Evolutionary conservation across 2,888 invertebrate genomes (phyloP).

Genomic region (Idaea aversata): DNA sequence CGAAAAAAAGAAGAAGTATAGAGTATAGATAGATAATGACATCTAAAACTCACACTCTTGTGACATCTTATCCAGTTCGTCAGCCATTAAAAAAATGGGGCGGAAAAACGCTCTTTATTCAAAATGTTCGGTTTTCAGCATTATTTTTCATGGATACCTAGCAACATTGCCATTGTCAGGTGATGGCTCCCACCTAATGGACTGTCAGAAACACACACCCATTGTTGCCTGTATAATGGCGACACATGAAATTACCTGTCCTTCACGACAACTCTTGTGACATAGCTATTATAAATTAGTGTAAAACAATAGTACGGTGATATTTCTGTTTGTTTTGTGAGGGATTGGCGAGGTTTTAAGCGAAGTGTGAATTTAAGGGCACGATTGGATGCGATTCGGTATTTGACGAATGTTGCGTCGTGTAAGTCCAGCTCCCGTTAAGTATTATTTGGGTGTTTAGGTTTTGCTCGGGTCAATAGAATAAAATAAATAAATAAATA

Average conservation of each 20-base stretch:
- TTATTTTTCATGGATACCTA: conserved; percentile 13
- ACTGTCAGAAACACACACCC: conserved; percentile 62
- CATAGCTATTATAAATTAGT: conserved; percentile 52
- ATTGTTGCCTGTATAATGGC: conserved; percentile 64
- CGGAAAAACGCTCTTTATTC: conserved; percentile 4
- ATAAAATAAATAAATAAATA: too few relatives aligned
- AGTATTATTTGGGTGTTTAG: too few relatives aligned
- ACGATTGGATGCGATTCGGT: too few relatives aligned
- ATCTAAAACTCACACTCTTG: too few relatives aligned
- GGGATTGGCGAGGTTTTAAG: neutral
- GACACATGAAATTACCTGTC: conserved; percentile 69
- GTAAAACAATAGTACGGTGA: conserved; percentile 37
- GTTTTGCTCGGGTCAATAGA: too few relatives aligned
- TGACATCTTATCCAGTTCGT: too few relatives aligned
- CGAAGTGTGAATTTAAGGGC: neutral
- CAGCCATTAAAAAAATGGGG: too few relatives aligned
- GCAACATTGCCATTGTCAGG: conserved; percentile 39
- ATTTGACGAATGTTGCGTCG: too few relatives aligned
- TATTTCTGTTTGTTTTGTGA: neutral
- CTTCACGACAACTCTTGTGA: conserved; percentile 46
- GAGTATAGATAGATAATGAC: too few relatives aligned
- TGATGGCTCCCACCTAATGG: conserved; percentile 60
- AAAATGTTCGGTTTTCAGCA: conserved; percentile 4
- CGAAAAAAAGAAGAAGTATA: too few relatives aligned
- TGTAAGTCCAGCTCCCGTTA: too few relatives aligned